These are phyloP conservation scores for Stegastes partitus DNA, from an alignment of 2,113 vertebrate species.

Conservation along the genomic window DNA sequence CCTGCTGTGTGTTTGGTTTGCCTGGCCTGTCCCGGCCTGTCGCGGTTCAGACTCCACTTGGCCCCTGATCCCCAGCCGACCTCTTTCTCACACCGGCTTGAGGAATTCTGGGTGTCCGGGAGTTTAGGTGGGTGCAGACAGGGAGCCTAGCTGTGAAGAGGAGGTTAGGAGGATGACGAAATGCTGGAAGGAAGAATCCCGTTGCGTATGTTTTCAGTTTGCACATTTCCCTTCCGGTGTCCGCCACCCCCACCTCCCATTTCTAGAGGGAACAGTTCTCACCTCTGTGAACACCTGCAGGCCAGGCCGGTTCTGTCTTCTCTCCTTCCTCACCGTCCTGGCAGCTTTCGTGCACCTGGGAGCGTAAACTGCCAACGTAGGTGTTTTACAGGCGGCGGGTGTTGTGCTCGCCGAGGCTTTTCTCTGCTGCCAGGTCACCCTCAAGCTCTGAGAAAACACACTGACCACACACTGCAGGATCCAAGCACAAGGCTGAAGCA, in stretches of 20 bases:
- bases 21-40: conserved; percentile 22
- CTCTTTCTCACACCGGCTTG: conserved; percentile 75
- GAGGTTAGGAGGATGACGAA: conserved; percentile 63
- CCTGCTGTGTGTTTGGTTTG: conserved; percentile 16
- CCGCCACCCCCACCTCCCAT: conserved; percentile 19
- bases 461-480: conserved; percentile 53
- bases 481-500: conserved; percentile 48
- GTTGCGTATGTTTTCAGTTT: conserved; percentile 42
- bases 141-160: conserved; percentile 68
- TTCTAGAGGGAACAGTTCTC: conserved; percentile 65
- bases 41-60: conserved; percentile 55
- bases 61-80: conserved; percentile 74
- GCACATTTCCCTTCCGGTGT: conserved; percentile 8
- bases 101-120: conserved; percentile 71
- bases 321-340: conserved; percentile 48
- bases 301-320: conserved; percentile 29
- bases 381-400: conserved; percentile 67
- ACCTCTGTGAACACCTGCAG: conserved; percentile 76
- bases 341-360: conserved; percentile 66
- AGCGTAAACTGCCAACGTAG: conserved; percentile 62
- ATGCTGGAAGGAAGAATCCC: conserved; percentile 27
- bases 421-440: conserved; percentile 67
- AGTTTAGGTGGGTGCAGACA: conserved; percentile 36
- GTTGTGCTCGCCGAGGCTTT: conserved; percentile 25
- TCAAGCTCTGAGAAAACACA: conserved; percentile 44